phyloP scores from a whole-genome alignment of 2,797 vertebrate genomes.

The Rhinichthys osculus region DNA sequence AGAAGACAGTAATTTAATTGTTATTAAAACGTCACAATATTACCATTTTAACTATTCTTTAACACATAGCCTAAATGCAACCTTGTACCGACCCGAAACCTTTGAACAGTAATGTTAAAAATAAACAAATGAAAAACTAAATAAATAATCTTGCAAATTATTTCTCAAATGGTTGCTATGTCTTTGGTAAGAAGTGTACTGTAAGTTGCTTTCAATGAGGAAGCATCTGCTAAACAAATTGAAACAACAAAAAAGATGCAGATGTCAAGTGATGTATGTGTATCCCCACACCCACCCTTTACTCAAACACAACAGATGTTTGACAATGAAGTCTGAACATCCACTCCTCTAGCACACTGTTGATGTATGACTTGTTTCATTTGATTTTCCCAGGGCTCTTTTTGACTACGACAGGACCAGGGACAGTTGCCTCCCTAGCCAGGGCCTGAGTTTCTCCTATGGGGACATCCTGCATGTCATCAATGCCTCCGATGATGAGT shows the following conservation, averaged over 20 bases:
- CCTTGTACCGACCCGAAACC: no score
- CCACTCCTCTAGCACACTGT: background rate
- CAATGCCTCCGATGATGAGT: constrained; percentile 98
- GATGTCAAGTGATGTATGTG: background rate
- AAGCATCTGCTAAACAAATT: constrained; percentile 5
- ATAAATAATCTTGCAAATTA: background rate
- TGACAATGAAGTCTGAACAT: constrained; percentile 30
- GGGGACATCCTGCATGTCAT: constrained; percentile 98
- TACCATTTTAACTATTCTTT: background rate
- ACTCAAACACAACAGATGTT: constrained; percentile 4
- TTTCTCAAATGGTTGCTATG: background rate
- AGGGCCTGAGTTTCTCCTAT: constrained; percentile 97
- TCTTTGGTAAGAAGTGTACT: background rate
- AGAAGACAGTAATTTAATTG: background rate
- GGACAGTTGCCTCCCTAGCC: constrained; percentile 98
- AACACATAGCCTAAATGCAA: background rate
- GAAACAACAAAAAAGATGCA: background rate
- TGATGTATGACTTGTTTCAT: background rate
- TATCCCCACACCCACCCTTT: constrained; percentile 5
- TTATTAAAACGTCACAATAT: background rate
- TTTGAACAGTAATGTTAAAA: background rate
- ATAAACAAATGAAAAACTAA: background rate
- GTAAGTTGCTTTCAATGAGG: background rate
- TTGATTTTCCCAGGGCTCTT: constrained; percentile 82
- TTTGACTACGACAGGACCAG: constrained; percentile 98